Evolutionary conservation across 2,888 invertebrate genomes (phyloP), one percentile per base, ranked within the genome.

Genomic region (Sericinus montela): DNA sequence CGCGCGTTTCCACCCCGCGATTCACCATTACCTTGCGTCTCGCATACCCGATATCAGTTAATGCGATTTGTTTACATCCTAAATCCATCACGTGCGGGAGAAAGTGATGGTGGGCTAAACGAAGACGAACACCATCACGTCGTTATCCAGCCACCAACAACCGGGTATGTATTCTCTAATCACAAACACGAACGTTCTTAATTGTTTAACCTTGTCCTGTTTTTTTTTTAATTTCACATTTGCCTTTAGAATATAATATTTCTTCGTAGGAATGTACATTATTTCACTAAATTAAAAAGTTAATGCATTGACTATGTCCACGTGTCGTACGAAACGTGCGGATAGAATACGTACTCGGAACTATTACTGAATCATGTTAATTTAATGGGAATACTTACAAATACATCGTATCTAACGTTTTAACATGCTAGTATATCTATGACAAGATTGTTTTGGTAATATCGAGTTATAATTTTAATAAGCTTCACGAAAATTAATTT

Each of bases 31-130:
- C 40, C 49, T 45, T 25, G 37, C 59, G 46, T 53, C 58, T 58
- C 60, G 58, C 56, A 54, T 57, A 54, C 47, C 54, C 56, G 58
- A 60, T 58, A 59, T 56, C 54, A 54, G 58, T 59, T 66, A 66
- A 65, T 67, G 67, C 63, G 62, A 70, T 67, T 72, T 73, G 73
- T 73, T 73, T 72, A 72, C 72, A 61, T 62, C 58, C 57, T 59
- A 56, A 55, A 53, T 53, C 58, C 62, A 60, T 68, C 70, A 71
- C 70, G 71, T 70, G 70, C 53, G 58, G 60, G 53, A 45, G 53
- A 57, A 56, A 58, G 58, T 63, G 60, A 65, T 64, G 62, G 63
- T 62, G 57, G 59, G 58, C 52, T 53, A 55, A 51, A 47, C 35
- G 36, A 51, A 48, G 35, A 29, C 50, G 35, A 43, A 23, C 54